Evolutionary conservation across 2,113 vertebrate species (phyloP), one percentile per base, ranked within the genome.

Genomic region (Platysternon megacephalum): DNA sequence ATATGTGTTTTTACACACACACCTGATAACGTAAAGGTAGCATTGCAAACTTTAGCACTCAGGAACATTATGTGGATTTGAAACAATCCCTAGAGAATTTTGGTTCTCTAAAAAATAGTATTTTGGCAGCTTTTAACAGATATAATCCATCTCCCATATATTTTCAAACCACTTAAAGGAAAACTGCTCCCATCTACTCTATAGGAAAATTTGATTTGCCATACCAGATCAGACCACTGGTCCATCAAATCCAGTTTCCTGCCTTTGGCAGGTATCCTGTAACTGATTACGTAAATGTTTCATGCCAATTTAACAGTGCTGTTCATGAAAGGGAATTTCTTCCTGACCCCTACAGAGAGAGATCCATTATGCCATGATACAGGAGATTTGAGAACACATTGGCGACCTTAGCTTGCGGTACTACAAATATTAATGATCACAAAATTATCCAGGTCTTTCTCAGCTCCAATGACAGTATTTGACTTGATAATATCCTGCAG

Each of bases 161-260:
- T 83, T 97, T 94, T 93, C 95, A 94, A 81, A 42, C 48, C 89
- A 90, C 91, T 95, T 97, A 95, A 91, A 94, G 89, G 93, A 90
- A 88, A 91, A 90, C 39, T 42, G n/a, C 44, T 65, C 53, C 80
- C 85, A 86, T 94, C 97, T 65, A 94, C 65, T 89, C 65, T 58
- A 55, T 56, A 84, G 65, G 89, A 92, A 92, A 90, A 91, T 93
- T 93, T 89, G 91, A 86, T 52, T 90, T 91, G 79, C 92, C 79
- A 87, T 94, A 81, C 86, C 61, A 81, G 85, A 91, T 53, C 61
- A 95, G 85, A 78, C 95, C 88, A 94, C 84, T 86, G 58, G 91
- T 94, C 90, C 87, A 94, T 91, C 84, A 81, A 48, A 85, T 58
- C 11, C 76, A 58, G 83, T 93, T 78, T 93, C 28, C 58, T 91